Evolutionary conservation across 2,113 vertebrate genomes (phyloP).

Genomic region (Passer montanus): DNA sequence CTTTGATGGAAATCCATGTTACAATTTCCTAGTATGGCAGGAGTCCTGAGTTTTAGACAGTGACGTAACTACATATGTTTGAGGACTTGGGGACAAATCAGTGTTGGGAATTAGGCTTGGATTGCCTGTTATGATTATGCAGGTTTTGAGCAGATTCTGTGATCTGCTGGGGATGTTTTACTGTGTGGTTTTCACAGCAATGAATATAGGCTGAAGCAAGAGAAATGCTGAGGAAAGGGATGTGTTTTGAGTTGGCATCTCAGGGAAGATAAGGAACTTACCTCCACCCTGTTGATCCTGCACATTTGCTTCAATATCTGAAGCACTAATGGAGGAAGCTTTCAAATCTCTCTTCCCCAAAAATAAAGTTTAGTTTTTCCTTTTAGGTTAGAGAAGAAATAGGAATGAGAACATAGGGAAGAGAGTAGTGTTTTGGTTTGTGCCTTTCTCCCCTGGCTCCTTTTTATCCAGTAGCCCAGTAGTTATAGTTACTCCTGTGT

Average conservation of each 20-base stretch:
- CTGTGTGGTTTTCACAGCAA: neutral
- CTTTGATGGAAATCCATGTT: neutral
- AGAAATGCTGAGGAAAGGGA: neutral
- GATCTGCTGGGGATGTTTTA: neutral
- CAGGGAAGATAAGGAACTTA: neutral
- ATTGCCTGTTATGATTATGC: neutral
- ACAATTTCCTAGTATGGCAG: fast-evolving
- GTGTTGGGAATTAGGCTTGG: neutral
- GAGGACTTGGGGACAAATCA: neutral
- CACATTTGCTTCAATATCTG: neutral
- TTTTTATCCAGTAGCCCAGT: neutral
- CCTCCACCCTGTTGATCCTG: neutral
- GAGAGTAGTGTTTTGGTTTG: neutral
- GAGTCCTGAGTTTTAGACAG: neutral
- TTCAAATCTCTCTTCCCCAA: neutral
- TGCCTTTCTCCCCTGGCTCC: fast-evolving
- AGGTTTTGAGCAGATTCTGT: neutral
- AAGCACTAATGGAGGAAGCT: neutral
- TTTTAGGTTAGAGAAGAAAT: neutral
- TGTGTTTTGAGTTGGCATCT: neutral
- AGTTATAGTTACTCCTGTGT: neutral
- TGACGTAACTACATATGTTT: fast-evolving
- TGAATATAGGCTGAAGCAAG: neutral
- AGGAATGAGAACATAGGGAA: neutral
- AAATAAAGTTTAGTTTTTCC: neutral